Conservation (phyloP, 2,113 vertebrate species). For the Oreocharis arfaki region DNA sequence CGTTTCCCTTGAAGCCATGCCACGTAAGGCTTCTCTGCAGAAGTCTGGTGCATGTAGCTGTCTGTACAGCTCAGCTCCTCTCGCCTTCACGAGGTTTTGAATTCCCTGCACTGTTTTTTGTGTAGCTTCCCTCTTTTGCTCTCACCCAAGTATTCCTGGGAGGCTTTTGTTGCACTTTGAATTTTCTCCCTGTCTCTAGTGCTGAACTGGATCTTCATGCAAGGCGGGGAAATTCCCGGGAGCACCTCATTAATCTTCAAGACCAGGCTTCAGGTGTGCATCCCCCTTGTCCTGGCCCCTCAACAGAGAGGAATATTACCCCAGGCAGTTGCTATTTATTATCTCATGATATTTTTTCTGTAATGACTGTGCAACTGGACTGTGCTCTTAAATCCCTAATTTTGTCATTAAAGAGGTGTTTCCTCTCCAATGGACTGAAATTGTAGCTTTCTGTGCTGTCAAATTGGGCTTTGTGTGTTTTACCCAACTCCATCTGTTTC, state of each 20-base stretch:
- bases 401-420: slow-evolving; percentile 48
- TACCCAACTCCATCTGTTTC: slow-evolving; percentile 39
- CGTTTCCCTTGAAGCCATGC: not conserved
- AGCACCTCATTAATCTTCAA: not conserved
- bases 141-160: not conserved
- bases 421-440: slow-evolving; percentile 39
- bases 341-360: not conserved
- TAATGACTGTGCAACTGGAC: not conserved
- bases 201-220: not conserved
- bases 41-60: not conserved
- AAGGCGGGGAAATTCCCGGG: not conserved
- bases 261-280: not conserved
- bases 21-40: not conserved
- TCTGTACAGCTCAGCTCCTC: not conserved
- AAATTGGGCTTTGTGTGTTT: slow-evolving; percentile 9
- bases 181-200: not conserved
- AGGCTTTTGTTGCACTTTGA: not conserved
- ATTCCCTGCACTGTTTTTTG: not conserved
- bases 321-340: not conserved
- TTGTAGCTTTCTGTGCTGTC: slow-evolving; percentile 24
- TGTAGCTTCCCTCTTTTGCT: not conserved
- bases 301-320: not conserved
- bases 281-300: not conserved
- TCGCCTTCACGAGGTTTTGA: not conserved
- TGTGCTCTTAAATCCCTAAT: slow-evolving; percentile 15